A percentile compares a stretch with the other conserved stretches of the same genome.
Evolutionary conservation across 2,113 vertebrate species (phyloP).

Genomic region (Scomber colias): DNA sequence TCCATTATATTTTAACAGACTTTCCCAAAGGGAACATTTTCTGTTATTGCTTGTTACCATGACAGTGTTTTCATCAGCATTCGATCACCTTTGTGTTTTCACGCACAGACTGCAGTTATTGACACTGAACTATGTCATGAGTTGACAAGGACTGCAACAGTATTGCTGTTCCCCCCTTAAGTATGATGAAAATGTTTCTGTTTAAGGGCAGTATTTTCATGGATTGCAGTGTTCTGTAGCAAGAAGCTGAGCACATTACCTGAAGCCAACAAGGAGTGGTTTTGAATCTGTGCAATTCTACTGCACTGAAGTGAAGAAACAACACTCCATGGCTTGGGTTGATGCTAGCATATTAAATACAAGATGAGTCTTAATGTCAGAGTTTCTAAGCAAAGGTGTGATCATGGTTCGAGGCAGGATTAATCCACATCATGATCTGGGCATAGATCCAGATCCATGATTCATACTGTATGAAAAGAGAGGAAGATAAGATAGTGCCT

Average conservation of each 20-base stretch:
- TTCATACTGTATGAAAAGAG: neutral
- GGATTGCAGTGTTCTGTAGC: conserved; percentile 44
- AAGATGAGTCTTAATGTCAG: neutral
- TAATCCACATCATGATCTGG: conserved; percentile 3
- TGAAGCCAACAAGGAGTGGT: neutral
- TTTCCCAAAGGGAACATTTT: conserved; percentile 48
- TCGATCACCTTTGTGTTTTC: conserved; percentile 5
- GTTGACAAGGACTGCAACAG: conserved; percentile 39
- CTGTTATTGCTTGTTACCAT: neutral
- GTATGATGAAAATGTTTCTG: neutral
- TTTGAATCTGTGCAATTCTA: conserved; percentile 10
- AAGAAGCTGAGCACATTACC: conserved; percentile 14
- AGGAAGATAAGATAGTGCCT: conserved; percentile 74
- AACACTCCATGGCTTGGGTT: neutral
- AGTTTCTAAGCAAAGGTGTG: neutral
- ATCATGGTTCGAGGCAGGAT: neutral
- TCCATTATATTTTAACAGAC: conserved; percentile 2
- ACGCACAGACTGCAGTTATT: conserved; percentile 1
- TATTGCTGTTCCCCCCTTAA: neutral
- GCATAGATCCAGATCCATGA: neutral
- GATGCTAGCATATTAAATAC: neutral
- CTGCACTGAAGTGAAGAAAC: conserved; percentile 1
- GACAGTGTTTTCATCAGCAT: neutral
- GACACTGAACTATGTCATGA: neutral
- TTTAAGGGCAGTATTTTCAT: conserved; percentile 29